Percentiles rank a stretch among this genome's conserved stretches.
Evolutionary conservation across 2,113 vertebrate genomes (phyloP).

Genomic region (Ammodytes marinus): DNA sequence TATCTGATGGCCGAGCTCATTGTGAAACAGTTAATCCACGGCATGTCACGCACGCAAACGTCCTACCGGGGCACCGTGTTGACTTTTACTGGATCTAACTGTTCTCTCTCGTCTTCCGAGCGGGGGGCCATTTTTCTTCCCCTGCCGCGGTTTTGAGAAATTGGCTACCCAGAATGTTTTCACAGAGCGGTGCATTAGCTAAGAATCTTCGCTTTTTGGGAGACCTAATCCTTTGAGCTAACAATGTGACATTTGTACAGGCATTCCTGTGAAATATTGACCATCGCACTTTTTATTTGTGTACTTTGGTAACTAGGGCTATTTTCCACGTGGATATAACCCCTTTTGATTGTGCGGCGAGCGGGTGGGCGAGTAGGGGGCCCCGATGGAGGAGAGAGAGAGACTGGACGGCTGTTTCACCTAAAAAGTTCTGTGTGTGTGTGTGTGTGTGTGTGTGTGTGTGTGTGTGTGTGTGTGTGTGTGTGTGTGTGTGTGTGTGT

Average conservation of each 20-base stretch:
- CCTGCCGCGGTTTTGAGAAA: conserved; percentile 42
- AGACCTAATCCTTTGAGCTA: conserved; percentile 68
- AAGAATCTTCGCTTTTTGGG: conserved; percentile 64
- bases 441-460: conserved; percentile 19
- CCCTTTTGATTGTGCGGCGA: conserved; percentile 63
- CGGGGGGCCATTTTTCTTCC: conserved; percentile 36
- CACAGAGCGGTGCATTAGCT: conserved; percentile 69
- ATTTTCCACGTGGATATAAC: conserved; percentile 74
- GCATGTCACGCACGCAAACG: conserved; percentile 5
- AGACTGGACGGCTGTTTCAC: conserved; percentile 72
- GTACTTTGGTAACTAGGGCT: conserved; percentile 76
- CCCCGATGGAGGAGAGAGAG: conserved; percentile 67
- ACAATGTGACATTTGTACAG: conserved; percentile 79
- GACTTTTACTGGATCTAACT: conserved; percentile 34
- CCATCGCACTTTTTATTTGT: conserved; percentile 78
- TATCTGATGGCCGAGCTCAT: conserved; percentile 24
- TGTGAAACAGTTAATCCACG: conserved; percentile 34
- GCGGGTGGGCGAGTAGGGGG: conserved; percentile 69
- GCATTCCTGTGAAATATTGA: conserved; percentile 79
- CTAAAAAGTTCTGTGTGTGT: conserved; percentile 60
- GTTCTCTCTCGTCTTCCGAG: conserved; percentile 27
- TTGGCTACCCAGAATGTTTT: conserved; percentile 68
- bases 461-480: conserved; percentile 19
- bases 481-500: conserved; percentile 31
- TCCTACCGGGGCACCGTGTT: neutral